Evolutionary conservation across 2,888 invertebrate genomes (phyloP), one percentile per base, ranked within the genome.

Genomic region (Epirrhoe alternata): DNA sequence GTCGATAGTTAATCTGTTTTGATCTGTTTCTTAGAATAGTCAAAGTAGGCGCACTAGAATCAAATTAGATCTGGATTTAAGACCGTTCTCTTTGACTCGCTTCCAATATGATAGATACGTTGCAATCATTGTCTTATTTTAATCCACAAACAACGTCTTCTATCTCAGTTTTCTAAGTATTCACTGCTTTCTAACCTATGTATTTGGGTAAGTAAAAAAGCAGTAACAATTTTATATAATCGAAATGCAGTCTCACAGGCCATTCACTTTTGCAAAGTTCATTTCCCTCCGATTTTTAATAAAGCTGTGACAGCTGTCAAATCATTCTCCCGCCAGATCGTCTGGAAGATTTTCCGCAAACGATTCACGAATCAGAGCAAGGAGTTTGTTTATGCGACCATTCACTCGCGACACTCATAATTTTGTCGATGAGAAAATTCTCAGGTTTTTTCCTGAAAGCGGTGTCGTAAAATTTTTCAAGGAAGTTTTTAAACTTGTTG

Each of bases 41-140:
- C 74, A 74, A 83, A 86, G 86, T 85, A 87, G 81, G 77, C 35
- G 82, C 73, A 81, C 83, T 83, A 83, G 78, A 82, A 86, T 73
- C 75, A 68, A 58, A 63, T 56, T 72, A 55, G 54, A 80, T 76
- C 74, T 74, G 62, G 62, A 66, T 67, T 67, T 47, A 59, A 63
- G 55, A 56, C 74, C 75, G 77, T 78, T 75, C 53, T 72, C 67
- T 73, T 81, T 86, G 82, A 85, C 79, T 81, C 77, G 51, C 77
- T 76, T 84, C 84, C 84, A 84, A 85, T 76, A 71, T 76, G 78
- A 81, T 77, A 76, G 70, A 79, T 75, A 70, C 72, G 73, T 73
- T 77, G 71, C 70, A 77, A 73, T 75, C 74, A 70, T 75, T 74
- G 71, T 75, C 45, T 14, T 69, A 51, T 70, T 35, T 57, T 66